phyloP scores from a whole-genome alignment of 1,140 invertebrate species.

The Lasioglossum albipes region DNA sequence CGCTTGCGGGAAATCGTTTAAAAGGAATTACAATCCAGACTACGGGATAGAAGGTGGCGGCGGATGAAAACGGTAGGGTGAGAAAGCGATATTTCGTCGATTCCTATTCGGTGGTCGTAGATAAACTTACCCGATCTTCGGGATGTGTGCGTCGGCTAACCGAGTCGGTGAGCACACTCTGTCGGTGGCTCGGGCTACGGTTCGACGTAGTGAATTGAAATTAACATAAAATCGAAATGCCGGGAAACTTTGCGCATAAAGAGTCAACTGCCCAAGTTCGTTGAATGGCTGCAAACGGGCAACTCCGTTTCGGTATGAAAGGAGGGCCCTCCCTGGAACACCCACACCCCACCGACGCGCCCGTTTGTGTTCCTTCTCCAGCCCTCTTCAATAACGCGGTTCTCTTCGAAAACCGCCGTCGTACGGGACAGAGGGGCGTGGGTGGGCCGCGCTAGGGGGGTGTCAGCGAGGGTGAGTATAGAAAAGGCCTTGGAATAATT shows the following conservation, averaged over 20 bases:
- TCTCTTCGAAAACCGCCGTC: conserved; percentile 25
- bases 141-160: conserved; percentile 58
- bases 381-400: conserved; percentile 1
- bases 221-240: conserved; percentile 80
- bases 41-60: conserved; percentile 48
- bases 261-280: conserved; percentile 79
- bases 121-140: conserved; percentile 70
- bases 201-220: conserved; percentile 78
- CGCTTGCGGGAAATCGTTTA: conserved; percentile 68
- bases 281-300: conserved; percentile 74
- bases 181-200: conserved; percentile 63
- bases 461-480: conserved; percentile 8
- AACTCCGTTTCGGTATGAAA: conserved; percentile 73
- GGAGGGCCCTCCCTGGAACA: conserved; percentile 26
- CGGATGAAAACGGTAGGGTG: conserved; percentile 48
- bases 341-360: no score
- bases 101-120: conserved; percentile 71
- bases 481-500: conserved; percentile 67
- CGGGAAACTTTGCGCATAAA: conserved; percentile 78
- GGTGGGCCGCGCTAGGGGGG: no score
- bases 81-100: conserved; percentile 72
- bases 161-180: conserved; percentile 67
- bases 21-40: conserved; percentile 72
- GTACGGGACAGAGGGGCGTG: conserved; percentile 5
- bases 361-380: conserved; percentile 29